phyloP scores from a whole-genome alignment of 2,113 vertebrate species.

The Chionodraco myersi region DNA sequence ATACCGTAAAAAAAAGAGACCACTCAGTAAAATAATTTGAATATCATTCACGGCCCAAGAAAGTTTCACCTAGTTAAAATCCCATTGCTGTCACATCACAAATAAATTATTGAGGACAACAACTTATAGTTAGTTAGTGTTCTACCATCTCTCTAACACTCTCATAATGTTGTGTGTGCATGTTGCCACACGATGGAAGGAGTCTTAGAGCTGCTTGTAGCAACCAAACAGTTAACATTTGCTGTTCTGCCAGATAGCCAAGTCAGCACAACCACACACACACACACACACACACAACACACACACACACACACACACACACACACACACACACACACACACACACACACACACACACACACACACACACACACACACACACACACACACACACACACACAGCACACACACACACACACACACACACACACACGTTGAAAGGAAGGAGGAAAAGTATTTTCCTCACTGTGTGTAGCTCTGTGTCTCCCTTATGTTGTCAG shows the following conservation, averaged over 20 bases:
- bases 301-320: slow-evolving; percentile 16
- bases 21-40: too few relatives aligned
- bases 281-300: slow-evolving; percentile 9
- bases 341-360: neutral
- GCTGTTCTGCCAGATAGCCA: slow-evolving; percentile 10
- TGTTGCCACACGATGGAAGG: slow-evolving; percentile 42
- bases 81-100: too few relatives aligned
- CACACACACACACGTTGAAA: slow-evolving; percentile 1
- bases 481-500: slow-evolving; percentile 51
- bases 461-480: neutral
- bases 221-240: slow-evolving; percentile 45
- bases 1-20: too few relatives aligned
- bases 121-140: neutral
- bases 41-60: too few relatives aligned
- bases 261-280: slow-evolving; percentile 34
- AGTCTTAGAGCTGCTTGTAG: slow-evolving; percentile 45
- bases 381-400: slow-evolving; percentile 5
- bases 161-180: slow-evolving; percentile 15
- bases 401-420: slow-evolving; percentile 8
- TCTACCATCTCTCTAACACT: slow-evolving; percentile 18
- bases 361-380: neutral
- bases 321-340: slow-evolving; percentile 7
- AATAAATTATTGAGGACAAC: too few relatives aligned
- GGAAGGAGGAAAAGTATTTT: neutral
- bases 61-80: too few relatives aligned